Evolutionary conservation across 2,888 invertebrate genomes (phyloP).

Genomic region (Aphodius sticticus): DNA sequence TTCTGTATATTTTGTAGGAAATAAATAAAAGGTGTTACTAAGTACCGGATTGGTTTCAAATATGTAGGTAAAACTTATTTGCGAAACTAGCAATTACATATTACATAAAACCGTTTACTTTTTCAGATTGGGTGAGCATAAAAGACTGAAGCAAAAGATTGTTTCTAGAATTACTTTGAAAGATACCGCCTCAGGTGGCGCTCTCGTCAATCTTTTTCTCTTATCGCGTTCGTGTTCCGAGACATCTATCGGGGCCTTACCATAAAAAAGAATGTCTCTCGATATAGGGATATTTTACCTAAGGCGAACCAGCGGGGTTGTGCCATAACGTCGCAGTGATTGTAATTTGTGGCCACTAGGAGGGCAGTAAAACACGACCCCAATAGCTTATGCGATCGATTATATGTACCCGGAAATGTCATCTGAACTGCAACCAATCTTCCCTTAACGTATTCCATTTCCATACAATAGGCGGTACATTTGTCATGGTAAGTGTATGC

Average conservation of each 20-base stretch:
- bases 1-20: too few relatives aligned
- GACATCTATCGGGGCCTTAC: neutral
- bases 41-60: too few relatives aligned
- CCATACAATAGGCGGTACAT: neutral
- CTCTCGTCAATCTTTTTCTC: neutral
- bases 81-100: too few relatives aligned
- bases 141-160: neutral
- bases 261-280: slow-evolving; percentile 4
- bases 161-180: neutral
- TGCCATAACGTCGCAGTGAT: slow-evolving; percentile 4
- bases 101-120: too few relatives aligned
- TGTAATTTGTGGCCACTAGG: neutral
- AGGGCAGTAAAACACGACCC: neutral
- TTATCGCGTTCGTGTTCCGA: neutral
- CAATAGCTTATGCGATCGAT: neutral
- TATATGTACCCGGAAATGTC: neutral
- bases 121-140: too few relatives aligned
- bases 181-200: neutral
- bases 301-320: neutral
- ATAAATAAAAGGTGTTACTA: too few relatives aligned
- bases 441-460: neutral
- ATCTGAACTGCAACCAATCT: neutral
- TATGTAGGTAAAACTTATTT: too few relatives aligned
- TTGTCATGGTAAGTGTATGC: neutral
- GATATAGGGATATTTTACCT: neutral